Evolutionary conservation across 2,113 vertebrate genomes (phyloP).

Genomic region (Grammomys dolichurus): DNA sequence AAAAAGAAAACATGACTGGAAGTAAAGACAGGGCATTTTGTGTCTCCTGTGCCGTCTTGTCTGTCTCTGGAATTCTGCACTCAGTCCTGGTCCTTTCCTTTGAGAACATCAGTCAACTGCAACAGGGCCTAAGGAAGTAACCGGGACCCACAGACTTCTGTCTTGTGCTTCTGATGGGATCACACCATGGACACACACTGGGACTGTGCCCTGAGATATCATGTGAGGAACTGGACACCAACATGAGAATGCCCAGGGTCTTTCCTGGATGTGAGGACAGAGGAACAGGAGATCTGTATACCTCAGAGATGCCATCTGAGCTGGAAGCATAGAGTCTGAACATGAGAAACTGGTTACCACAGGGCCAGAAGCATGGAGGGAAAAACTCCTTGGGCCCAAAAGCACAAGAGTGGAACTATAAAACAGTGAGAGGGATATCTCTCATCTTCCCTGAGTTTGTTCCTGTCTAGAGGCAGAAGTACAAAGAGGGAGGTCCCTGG

Average conservation of each 20-base stretch:
- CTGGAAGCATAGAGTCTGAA: neutral
- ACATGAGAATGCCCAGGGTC: neutral
- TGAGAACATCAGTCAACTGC: neutral
- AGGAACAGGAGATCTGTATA: neutral
- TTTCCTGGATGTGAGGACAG: neutral
- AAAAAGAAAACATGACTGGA: neutral
- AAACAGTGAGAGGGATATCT: neutral
- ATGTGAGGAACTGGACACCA: neutral
- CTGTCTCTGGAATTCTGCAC: neutral
- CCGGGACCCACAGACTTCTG: neutral
- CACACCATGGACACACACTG: accelerated
- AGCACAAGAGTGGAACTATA: neutral
- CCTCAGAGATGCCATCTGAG: neutral
- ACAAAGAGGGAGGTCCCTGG: neutral
- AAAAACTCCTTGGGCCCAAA: neutral
- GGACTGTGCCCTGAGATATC: neutral
- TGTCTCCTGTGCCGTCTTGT: neutral
- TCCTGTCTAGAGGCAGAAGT: neutral
- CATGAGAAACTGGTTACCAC: neutral
- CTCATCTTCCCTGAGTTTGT: neutral
- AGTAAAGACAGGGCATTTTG: neutral
- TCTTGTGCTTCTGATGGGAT: neutral
- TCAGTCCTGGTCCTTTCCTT: neutral
- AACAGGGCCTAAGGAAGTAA: neutral
- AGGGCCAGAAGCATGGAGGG: neutral